Percentiles rank a stretch among this genome's conserved stretches.
Evolutionary conservation across 2,113 vertebrate genomes (phyloP).

Genomic region (Bos javanicus): DNA sequence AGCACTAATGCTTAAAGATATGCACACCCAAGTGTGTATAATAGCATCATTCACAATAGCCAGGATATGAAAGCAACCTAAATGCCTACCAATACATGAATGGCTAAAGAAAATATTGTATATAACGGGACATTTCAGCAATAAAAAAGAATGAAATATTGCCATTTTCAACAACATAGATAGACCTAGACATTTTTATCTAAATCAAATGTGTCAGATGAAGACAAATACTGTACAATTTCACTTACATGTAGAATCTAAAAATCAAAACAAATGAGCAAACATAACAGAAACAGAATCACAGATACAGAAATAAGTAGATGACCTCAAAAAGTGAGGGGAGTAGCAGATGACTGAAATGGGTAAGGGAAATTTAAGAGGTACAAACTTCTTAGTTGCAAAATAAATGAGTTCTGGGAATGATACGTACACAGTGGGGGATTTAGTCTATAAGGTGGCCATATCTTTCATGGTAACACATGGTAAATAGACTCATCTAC

Average conservation of each 20-base stretch:
- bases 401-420: neutral
- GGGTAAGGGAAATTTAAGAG: neutral
- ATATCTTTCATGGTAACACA: neutral
- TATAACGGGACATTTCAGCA: neutral
- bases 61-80: neutral
- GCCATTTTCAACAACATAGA: neutral
- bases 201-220: neutral
- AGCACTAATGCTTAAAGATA: neutral
- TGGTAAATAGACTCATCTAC: neutral
- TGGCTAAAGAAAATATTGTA: neutral
- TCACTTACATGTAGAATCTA: neutral
- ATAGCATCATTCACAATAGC: neutral
- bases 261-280: neutral
- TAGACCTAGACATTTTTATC: neutral
- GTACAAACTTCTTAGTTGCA: neutral
- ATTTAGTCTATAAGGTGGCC: neutral
- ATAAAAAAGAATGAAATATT: neutral
- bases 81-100: neutral
- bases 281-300: neutral
- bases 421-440: neutral
- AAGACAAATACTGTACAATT: neutral
- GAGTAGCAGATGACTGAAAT: neutral
- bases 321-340: too few relatives aligned
- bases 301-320: neutral
- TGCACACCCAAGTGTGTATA: neutral